phyloP scores from a whole-genome alignment of 2,113 vertebrate genomes.

The Colossoma macropomum region DNA sequence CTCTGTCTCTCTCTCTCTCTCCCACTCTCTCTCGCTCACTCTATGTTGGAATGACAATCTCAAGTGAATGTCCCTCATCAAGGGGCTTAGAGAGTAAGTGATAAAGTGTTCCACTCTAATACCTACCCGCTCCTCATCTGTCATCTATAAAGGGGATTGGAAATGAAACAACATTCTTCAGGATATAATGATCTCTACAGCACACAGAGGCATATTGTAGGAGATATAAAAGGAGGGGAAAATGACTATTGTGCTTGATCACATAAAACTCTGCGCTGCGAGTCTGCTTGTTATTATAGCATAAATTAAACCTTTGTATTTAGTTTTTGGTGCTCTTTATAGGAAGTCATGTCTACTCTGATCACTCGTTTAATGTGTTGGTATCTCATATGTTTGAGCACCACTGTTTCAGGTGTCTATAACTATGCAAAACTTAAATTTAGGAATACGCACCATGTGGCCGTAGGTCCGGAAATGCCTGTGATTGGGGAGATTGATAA shows the following conservation, averaged over 20 bases:
- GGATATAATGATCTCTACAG: constrained; percentile 83
- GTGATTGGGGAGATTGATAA: constrained; percentile 84
- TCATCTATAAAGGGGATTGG: constrained; percentile 87
- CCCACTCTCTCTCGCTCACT: constrained; percentile 46
- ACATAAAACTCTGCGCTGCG: background rate
- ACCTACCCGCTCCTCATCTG: constrained; percentile 86
- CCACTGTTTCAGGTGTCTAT: constrained; percentile 57
- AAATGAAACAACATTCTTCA: constrained; percentile 94
- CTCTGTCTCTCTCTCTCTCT: constrained; percentile 51
- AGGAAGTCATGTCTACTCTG: background rate
- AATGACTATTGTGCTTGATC: constrained; percentile 22
- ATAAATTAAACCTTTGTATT: background rate
- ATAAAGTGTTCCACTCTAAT: constrained; percentile 85
- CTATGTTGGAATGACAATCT: constrained; percentile 78
- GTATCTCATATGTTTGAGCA: constrained; percentile 23
- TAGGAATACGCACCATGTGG: constrained; percentile 78
- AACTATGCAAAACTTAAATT: constrained; percentile 54
- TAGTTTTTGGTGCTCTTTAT: background rate
- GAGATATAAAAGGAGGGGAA: constrained; percentile 38
- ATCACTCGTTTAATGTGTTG: background rate
- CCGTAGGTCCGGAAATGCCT: constrained; percentile 71
- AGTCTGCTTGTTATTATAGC: constrained; percentile 4
- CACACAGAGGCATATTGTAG: constrained; percentile 56
- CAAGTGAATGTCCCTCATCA: constrained; percentile 83
- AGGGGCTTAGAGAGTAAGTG: constrained; percentile 82